Evolutionary conservation across 23 tunicate species (phyloP), one percentile per base, ranked within the genome.

Genomic region (Trididemnum clinides): DNA sequence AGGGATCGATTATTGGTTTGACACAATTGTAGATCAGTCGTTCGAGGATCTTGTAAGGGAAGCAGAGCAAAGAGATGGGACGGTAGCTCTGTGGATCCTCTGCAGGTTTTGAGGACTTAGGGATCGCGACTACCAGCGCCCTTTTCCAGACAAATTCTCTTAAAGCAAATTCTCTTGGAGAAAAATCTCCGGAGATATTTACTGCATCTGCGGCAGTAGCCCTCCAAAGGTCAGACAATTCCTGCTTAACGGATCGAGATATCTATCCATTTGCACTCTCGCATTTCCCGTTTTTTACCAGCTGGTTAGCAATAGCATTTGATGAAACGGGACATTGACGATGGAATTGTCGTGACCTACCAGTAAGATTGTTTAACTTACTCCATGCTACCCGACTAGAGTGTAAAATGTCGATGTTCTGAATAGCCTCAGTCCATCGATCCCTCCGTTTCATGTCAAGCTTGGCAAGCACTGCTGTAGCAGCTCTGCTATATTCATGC

Each of bases 1-100:
- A 34, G 19, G 72, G 70, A 32, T 78, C 83, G 22, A 51, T 51
- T 10, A 54, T 33, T 29, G 70, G 81, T 33, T 78, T 34, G 33
- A 78, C 65, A 22, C 83, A 39, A 39, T 34, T 36, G 73, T 51
- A 33, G 2, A 78, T 78, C 34, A 78, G 34, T 3, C 83, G 33
- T 51, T 51, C 70, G 1, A 51, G 73, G 83, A 78, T 22, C 83
- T 78, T 78, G 73, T 50, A 78, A 1, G 83, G 70, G 31, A 50
- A 28, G 73, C 65, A 44, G 32, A 78, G 66, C 66, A 78, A 31
- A 18, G 83, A 78, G 74, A 78, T 78, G 2, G 83, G 83, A 21
- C 70, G 70, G 65, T 78, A 50, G 33, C 66, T 78, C 83, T 78
- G 28, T 51, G 83, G 32, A 1, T 50, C 70, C 7, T 51, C 83